These are phyloP conservation scores for Ciconia maguari DNA, from an alignment of 2,113 vertebrate species.

Conservation along the genomic window DNA sequence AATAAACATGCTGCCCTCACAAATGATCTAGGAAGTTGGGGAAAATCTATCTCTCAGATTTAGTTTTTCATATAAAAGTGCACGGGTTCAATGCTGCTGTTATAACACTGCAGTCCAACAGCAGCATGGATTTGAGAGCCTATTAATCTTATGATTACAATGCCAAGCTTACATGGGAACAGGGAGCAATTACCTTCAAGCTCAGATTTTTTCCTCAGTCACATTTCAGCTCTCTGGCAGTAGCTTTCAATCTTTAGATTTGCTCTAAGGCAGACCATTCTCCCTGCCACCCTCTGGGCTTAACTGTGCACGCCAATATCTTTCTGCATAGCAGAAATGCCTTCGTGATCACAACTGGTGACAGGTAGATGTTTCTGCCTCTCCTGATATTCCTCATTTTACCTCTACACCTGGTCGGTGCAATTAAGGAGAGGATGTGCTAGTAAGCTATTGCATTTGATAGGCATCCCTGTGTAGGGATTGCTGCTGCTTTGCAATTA, in stretches of 20 bases:
- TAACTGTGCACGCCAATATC: fast-evolving
- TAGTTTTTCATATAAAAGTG: not conserved
- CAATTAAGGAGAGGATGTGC: not conserved
- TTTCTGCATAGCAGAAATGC: not conserved
- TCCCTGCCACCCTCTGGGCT: not conserved
- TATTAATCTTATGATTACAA: not conserved
- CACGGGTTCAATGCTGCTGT: not conserved
- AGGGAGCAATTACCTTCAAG: not conserved
- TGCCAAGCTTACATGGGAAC: not conserved
- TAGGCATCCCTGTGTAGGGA: not conserved
- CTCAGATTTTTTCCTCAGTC: not conserved
- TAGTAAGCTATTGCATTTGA: not conserved
- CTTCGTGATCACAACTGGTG: not conserved
- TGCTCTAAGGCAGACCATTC: not conserved
- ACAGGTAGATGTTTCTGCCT: not conserved
- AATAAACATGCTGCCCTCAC: not conserved
- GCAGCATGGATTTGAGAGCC: not conserved
- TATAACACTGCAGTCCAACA: not conserved
- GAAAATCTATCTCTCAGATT: not conserved
- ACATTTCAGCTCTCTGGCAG: not conserved
- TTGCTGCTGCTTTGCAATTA: not conserved
- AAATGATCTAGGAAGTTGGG: not conserved
- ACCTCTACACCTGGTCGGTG: fast-evolving
- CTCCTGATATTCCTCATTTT: not conserved
- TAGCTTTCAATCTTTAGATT: not conserved